Evolutionary conservation across 1,140 invertebrate species (phyloP).

Genomic region (Pomacea maculata): DNA sequence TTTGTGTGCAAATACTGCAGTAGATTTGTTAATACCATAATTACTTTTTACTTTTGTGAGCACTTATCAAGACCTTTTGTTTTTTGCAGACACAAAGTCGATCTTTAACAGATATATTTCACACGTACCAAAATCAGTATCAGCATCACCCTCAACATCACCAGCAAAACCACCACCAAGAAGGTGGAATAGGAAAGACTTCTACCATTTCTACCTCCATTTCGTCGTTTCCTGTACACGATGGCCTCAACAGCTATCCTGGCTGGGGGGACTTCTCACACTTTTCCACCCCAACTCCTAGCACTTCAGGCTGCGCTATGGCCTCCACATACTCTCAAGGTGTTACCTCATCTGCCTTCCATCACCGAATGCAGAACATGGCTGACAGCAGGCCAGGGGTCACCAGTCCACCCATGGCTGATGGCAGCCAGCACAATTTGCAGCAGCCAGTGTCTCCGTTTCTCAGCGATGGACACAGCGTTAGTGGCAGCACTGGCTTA

Average conservation of each 20-base stretch:
- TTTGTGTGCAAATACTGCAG: too few species aligned
- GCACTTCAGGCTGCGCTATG: too few species aligned
- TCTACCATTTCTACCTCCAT: background rate
- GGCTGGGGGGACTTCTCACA: conserved; percentile 10
- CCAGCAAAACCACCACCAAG: conserved; percentile 2
- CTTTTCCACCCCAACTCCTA: background rate
- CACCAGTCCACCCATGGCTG: background rate
- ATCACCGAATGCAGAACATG: too few species aligned
- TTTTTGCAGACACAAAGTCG: conserved; percentile 10
- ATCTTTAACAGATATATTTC: conserved; percentile 1
- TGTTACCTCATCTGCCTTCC: too few species aligned
- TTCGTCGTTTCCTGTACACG: conserved; percentile 13
- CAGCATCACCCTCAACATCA: conserved; percentile 8
- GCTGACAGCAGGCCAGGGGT: too few species aligned
- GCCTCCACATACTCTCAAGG: too few species aligned
- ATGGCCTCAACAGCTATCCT: conserved; percentile 10
- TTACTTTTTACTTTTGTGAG: too few species aligned
- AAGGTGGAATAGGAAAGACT: background rate
- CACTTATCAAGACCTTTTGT: background rate
- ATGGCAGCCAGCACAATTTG: background rate
- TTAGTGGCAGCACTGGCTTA: background rate
- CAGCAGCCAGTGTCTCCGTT: conserved; percentile 14
- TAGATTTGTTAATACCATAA: too few species aligned
- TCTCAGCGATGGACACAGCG: background rate
- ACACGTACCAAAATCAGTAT: conserved; percentile 3